Percentiles rank a stretch among this genome's conserved stretches.
Conservation (phyloP, 2,113 vertebrate genomes). For the Alethe diademata region DNA sequence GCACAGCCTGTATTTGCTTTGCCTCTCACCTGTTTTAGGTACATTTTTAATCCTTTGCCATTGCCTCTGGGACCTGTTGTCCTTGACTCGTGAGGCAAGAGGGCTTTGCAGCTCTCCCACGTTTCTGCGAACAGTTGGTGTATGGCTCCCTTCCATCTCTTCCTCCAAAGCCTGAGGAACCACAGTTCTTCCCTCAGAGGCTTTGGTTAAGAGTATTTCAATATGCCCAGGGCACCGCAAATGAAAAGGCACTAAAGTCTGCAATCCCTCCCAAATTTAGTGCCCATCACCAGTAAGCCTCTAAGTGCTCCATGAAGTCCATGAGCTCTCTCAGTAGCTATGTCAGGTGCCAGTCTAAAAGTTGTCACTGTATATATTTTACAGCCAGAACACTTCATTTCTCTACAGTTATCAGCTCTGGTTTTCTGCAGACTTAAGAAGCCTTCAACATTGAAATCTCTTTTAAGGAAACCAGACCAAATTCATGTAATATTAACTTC, state of each 20-base stretch:
- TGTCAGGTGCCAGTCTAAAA: background rate
- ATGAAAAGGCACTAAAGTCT: background rate
- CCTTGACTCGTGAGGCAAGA: background rate
- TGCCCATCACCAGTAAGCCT: background rate
- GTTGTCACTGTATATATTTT: background rate
- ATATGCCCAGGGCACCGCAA: background rate
- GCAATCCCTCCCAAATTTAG: background rate
- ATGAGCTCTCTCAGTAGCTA: background rate
- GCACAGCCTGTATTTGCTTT: background rate
- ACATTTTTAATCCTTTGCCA: background rate
- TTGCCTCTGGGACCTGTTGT: background rate
- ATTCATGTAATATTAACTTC: background rate
- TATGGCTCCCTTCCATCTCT: background rate
- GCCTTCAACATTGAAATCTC: background rate
- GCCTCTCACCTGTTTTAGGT: background rate
- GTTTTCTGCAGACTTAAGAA: background rate
- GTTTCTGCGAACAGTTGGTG: fast-evolving
- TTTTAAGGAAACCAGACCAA: background rate
- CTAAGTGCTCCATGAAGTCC: background rate
- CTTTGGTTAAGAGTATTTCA: background rate
- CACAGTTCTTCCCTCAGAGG: background rate
- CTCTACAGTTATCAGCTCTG: background rate
- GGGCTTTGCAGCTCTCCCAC: background rate
- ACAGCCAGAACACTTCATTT: background rate
- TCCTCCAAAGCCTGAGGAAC: background rate